Conservation (phyloP, 2,888 invertebrate genomes). For the Metacarcinus magister region DNA sequence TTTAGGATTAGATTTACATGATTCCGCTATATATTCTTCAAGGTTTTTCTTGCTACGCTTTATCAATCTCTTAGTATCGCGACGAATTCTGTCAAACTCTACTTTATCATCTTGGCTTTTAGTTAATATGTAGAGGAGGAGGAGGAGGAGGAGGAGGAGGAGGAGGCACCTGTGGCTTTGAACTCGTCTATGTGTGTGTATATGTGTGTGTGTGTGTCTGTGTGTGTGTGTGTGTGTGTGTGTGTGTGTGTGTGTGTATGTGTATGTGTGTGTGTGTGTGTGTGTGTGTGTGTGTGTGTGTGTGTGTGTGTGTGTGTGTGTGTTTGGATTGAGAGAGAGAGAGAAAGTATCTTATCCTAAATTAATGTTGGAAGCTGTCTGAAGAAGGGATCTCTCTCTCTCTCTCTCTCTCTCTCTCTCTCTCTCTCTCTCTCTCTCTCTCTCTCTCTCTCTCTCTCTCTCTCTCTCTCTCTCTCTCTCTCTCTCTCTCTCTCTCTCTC, state of each 20-base stretch:
- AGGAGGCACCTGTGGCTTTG: background rate
- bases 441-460: background rate
- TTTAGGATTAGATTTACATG: too few relatives aligned
- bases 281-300: too few relatives aligned
- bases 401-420: conserved; percentile 16
- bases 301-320: background rate
- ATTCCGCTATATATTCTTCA: too few relatives aligned
- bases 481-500: background rate
- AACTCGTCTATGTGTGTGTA: background rate
- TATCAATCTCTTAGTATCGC: too few relatives aligned
- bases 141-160: background rate
- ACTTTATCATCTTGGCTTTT: too few relatives aligned
- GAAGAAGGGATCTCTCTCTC: background rate
- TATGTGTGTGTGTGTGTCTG: background rate
- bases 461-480: conserved; percentile 35
- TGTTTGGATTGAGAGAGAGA: conserved; percentile 18
- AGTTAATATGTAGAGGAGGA: too few relatives aligned
- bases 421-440: conserved; percentile 34
- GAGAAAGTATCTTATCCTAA: background rate
- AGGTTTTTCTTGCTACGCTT: too few relatives aligned
- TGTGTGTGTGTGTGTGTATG: background rate
- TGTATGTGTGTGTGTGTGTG: background rate
- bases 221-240: background rate
- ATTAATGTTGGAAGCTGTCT: background rate
- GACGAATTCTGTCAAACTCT: too few relatives aligned